phyloP scores from a whole-genome alignment of 1,140 invertebrate genomes.

The Drosophila quadrilineata region DNA sequence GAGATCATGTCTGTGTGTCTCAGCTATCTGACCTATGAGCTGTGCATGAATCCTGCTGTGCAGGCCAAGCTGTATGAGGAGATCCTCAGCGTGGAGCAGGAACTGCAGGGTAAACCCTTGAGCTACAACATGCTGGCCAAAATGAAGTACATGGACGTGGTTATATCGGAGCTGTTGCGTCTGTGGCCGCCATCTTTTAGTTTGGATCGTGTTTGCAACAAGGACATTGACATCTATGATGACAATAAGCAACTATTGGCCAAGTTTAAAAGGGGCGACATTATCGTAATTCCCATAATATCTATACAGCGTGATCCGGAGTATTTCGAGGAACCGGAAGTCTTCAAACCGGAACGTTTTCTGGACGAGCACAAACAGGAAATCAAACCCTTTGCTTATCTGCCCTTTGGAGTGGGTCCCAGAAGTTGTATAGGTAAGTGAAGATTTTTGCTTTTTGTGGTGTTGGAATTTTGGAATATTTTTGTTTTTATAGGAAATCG shows the following conservation, averaged over 20 bases:
- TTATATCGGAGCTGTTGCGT: constrained; percentile 83
- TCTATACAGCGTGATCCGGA: constrained; percentile 82
- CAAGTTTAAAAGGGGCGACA: constrained; percentile 76
- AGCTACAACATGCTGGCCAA: constrained; percentile 82
- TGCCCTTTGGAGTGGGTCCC: constrained; percentile 82
- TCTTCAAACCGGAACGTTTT: constrained; percentile 83
- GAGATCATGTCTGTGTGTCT: constrained; percentile 84
- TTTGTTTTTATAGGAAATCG: constrained; percentile 67
- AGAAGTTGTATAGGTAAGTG: constrained; percentile 81
- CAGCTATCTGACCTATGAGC: constrained; percentile 82
- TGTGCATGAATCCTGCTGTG: constrained; percentile 83
- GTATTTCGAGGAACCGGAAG: constrained; percentile 82
- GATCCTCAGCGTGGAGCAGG: constrained; percentile 80
- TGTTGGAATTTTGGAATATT: background rate
- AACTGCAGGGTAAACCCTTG: constrained; percentile 79
- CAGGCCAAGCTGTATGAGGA: constrained; percentile 84
- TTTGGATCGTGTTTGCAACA: constrained; percentile 81
- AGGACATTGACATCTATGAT: constrained; percentile 59
- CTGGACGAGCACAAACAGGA: constrained; percentile 79
- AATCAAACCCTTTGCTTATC: constrained; percentile 57
- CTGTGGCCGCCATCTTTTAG: constrained; percentile 83
- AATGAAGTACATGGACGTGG: constrained; percentile 86
- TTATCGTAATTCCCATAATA: constrained; percentile 81
- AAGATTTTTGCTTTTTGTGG: background rate
- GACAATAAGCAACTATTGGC: constrained; percentile 34